phyloP scores from a whole-genome alignment of 2,888 invertebrate genomes.

The Xiphydria camelus region DNA sequence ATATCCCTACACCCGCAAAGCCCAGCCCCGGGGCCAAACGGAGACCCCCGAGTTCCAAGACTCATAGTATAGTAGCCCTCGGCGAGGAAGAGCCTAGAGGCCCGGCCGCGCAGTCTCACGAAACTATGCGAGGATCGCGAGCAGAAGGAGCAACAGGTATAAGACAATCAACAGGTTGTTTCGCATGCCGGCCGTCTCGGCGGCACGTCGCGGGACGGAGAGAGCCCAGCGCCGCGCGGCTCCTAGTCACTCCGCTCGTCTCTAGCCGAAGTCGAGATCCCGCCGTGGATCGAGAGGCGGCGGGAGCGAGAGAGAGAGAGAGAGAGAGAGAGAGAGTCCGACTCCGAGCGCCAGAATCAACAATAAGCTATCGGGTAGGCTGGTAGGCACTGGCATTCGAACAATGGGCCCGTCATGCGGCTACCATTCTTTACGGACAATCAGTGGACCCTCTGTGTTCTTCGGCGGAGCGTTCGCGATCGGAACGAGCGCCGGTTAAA shows the following conservation, averaged over 20 bases:
- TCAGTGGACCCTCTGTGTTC: conserved; percentile 31
- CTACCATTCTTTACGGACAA: conserved; percentile 53
- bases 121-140: conserved; percentile 40
- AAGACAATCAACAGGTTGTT: conserved; percentile 53
- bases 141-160: conserved; percentile 34
- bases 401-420: conserved; percentile 53
- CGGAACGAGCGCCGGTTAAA: conserved; percentile 49
- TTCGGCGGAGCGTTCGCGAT: conserved; percentile 12
- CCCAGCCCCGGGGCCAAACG: no score
- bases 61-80: no score
- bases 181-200: conserved; percentile 46
- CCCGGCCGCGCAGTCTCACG: conserved; percentile 15
- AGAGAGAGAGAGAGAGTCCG: conserved; percentile 14
- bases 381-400: conserved; percentile 33
- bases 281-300: no score
- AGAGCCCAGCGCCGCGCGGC: no score
- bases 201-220: no score
- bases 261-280: conserved; percentile 1
- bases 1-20: no score
- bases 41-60: no score
- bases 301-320: conserved; percentile 6
- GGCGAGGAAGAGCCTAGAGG: no score
- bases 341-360: conserved; percentile 23
- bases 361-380: conserved; percentile 19
- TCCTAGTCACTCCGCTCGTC: no score